Conservation (phyloP, 2,113 vertebrate genomes). For the Larimichthys crocea region DNA sequence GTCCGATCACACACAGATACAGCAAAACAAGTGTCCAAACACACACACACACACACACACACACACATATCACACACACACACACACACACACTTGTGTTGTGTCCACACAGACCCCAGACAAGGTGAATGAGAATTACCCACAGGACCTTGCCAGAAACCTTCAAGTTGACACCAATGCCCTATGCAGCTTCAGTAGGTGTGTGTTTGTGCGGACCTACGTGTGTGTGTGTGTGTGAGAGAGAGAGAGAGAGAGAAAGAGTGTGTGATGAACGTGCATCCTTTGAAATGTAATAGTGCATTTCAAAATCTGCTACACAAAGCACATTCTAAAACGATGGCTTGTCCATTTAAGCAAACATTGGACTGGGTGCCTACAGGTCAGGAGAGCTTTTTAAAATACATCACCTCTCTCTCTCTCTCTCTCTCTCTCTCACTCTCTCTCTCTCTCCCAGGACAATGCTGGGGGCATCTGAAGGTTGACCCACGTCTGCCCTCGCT, state of each 20-base stretch:
- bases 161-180: constrained; percentile 79
- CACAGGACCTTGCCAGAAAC: constrained; percentile 81
- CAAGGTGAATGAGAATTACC: constrained; percentile 85
- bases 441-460: too few species aligned
- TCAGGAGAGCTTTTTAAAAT: constrained; percentile 84
- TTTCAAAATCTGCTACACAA: constrained; percentile 84
- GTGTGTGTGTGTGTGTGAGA: too few species aligned
- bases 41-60: constrained; percentile 57
- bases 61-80: constrained; percentile 25
- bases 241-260: background rate
- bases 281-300: constrained; percentile 79
- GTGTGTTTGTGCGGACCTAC: constrained; percentile 29
- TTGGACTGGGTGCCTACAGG: constrained; percentile 68
- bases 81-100: constrained; percentile 14
- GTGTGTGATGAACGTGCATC: constrained; percentile 57
- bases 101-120: constrained; percentile 53
- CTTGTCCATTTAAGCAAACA: constrained; percentile 80
- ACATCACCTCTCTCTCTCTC: constrained; percentile 68
- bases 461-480: constrained; percentile 80
- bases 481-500: constrained; percentile 53
- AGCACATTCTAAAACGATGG: constrained; percentile 81
- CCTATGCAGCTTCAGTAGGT: constrained; percentile 61
- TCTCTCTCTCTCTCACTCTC: constrained; percentile 26
- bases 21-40: constrained; percentile 50
- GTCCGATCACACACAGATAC: constrained; percentile 53